Conservation (phyloP, 2,113 vertebrate genomes). For the Lepisosteus oculatus region DNA sequence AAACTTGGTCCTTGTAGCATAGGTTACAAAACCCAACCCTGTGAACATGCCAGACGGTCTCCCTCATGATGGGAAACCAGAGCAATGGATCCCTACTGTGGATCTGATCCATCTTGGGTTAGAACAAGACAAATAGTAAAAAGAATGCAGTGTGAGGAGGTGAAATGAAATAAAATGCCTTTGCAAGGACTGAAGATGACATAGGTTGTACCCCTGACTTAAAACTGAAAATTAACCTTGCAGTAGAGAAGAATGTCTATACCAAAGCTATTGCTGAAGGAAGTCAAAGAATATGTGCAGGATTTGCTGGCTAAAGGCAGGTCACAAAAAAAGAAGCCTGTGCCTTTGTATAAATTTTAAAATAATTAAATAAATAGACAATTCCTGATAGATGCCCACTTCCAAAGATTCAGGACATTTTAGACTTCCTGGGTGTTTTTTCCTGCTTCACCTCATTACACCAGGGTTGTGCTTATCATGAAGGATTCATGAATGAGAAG, state of each 20-base stretch:
- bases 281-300: slow-evolving; percentile 1
- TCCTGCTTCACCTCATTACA: background rate
- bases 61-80: no score
- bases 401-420: slow-evolving; percentile 10
- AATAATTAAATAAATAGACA: slow-evolving; percentile 2
- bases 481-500: background rate
- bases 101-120: no score
- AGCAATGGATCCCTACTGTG: no score
- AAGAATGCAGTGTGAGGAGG: no score
- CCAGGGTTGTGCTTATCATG: slow-evolving; percentile 8
- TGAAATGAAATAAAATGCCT: background rate
- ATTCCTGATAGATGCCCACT: background rate
- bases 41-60: no score
- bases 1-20: no score
- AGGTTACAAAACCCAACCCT: no score
- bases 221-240: background rate
- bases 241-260: background rate
- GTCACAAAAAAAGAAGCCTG: slow-evolving; percentile 2
- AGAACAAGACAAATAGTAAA: no score
- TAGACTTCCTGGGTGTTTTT: background rate
- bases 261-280: background rate
- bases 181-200: background rate
- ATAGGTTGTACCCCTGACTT: slow-evolving; percentile 1
- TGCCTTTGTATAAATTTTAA: background rate
- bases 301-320: background rate